Evolutionary conservation across 2,113 vertebrate species (phyloP).

Genomic region (Nothocercus nigrocapillus): DNA sequence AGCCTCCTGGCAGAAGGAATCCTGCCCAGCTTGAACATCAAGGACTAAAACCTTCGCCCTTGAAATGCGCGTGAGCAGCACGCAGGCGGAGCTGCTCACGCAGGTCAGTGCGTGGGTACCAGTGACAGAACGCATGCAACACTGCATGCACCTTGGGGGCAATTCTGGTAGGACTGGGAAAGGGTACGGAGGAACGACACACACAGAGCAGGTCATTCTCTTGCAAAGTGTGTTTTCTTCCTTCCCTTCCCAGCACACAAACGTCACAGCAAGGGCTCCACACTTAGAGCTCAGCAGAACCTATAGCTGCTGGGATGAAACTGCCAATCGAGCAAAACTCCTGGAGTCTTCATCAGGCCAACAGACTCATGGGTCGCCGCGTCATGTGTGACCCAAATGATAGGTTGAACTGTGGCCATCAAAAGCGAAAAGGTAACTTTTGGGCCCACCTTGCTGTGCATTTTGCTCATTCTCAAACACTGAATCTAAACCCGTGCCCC

Average conservation of each 20-base stretch:
- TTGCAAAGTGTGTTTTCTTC: background rate
- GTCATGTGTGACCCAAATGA: slow-evolving; percentile 39
- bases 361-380: background rate
- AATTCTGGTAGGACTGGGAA: background rate
- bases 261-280: background rate
- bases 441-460: background rate
- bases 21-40: background rate
- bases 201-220: background rate
- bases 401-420: slow-evolving; percentile 27
- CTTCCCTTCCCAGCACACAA: background rate
- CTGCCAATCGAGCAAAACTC: background rate
- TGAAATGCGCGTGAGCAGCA: background rate
- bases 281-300: background rate
- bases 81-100: accelerated
- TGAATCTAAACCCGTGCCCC: slow-evolving; percentile 1
- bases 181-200: background rate
- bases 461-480: slow-evolving; percentile 33
- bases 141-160: background rate
- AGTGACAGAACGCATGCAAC: accelerated
- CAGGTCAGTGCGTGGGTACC: background rate
- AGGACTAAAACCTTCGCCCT: background rate
- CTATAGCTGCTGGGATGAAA: background rate
- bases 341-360: background rate
- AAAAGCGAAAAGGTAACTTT: slow-evolving; percentile 32
- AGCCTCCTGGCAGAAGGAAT: background rate